Evolutionary conservation across 2,113 vertebrate species (phyloP), one percentile per base, ranked within the genome.

Genomic region (Laticauda colubrina): DNA sequence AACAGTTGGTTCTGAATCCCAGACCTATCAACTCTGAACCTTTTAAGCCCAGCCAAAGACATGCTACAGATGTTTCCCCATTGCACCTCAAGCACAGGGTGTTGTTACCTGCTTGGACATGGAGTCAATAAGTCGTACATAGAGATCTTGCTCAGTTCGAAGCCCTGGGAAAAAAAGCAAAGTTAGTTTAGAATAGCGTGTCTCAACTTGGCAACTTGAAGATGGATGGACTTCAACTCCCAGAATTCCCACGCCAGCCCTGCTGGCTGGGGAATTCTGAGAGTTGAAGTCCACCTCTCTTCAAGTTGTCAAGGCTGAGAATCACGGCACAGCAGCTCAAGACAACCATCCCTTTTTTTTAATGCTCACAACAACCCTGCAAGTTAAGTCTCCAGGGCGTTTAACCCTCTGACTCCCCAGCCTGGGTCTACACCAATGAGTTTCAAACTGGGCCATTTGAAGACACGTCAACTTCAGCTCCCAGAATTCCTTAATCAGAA

Each of bases 121-220:
- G 95, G 98, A 99, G 97, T 99, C 98, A 2, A 99, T 98, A 90
- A 99, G 98, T 11, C 98, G 98, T 0, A 99, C 98, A 0, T 98
- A 99, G 61, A 99, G 98, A 91, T 99, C 99, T 95, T 99, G 99
- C 93, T 99, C 98, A 0, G 98, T 99, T 93, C 99, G 97, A 96
- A 99, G 98, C 24, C 98, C 98, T 98, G 97, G 0, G 48, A 21
- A 89, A 21, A 89, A 88, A 5, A 26, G 85, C 45, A 93, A 15
- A 89, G 18, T 57, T n/a, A 18, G 0, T 2, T 45, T 20, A 5
- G 61, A 64, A 64, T 14, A 69, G 57, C 6, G 2, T 23, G 6
- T 59, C 57, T 59, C 23, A 26, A 24, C 8, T 2, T 24, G 57
- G 57, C 2, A 8, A 26, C 7, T 24, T 24, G 57, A 59, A 59